These are phyloP conservation scores for Rhogogaster chlorosoma DNA, from an alignment of 2,888 invertebrate species.

Conservation along the genomic window DNA sequence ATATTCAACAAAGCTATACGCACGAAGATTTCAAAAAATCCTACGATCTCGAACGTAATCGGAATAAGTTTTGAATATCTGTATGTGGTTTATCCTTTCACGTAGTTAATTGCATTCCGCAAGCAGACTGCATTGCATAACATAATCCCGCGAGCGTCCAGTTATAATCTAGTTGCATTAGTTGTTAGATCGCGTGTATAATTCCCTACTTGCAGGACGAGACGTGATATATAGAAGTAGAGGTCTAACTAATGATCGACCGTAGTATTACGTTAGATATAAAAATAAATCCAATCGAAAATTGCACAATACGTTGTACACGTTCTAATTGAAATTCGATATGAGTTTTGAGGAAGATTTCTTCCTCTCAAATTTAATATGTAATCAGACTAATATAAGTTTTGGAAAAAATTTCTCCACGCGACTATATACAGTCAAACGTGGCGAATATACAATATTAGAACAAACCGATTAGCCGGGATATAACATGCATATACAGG, in stretches of 20 bases:
- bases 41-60: not conserved
- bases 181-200: conserved; percentile 2
- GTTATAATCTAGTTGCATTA: conserved; percentile 1
- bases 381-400: no score
- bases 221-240: not conserved
- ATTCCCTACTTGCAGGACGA: not conserved
- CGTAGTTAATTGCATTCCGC: conserved; percentile 30
- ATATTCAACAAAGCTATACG: not conserved
- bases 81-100: not conserved
- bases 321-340: no score
- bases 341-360: not conserved
- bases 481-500: not conserved
- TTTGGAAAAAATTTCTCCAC: not conserved
- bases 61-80: not conserved
- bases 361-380: not conserved
- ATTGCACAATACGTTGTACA: not conserved
- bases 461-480: not conserved
- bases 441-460: not conserved
- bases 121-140: not conserved
- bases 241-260: not conserved
- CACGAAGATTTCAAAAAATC: not conserved
- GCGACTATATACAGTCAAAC: not conserved
- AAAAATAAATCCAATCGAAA: not conserved
- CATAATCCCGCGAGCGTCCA: conserved; percentile 11
- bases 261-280: not conserved